Conservation (phyloP, 1,140 invertebrate genomes). For the Triops longicaudatus region DNA sequence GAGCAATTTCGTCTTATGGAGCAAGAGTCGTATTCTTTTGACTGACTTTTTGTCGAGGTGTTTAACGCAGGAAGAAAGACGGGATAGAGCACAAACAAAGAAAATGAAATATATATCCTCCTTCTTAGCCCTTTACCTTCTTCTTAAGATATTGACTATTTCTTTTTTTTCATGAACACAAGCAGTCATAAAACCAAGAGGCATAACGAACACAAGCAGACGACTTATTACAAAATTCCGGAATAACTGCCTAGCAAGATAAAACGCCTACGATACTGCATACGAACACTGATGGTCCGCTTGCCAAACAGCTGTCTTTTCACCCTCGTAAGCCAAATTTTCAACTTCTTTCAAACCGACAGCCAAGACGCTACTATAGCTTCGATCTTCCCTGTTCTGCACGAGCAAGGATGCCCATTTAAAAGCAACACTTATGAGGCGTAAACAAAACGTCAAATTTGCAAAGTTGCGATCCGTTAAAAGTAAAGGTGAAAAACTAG, state of each 20-base stretch:
- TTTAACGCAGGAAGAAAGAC: background rate
- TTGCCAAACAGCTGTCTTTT: background rate
- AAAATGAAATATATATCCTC: background rate
- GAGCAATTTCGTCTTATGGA: constrained; percentile 7
- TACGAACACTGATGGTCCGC: background rate
- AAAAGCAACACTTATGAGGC: background rate
- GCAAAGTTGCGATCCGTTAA: background rate
- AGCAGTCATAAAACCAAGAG: background rate
- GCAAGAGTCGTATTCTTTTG: background rate
- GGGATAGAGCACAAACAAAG: background rate
- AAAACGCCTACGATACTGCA: background rate
- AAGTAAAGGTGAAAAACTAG: background rate
- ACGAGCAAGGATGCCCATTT: background rate
- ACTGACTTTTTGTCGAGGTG: background rate
- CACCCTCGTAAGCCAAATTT: background rate
- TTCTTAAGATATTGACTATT: background rate
- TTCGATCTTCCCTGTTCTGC: background rate
- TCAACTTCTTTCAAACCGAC: background rate
- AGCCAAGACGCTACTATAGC: background rate
- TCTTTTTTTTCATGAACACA: background rate
- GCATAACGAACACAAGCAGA: background rate
- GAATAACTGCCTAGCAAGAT: background rate
- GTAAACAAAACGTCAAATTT: background rate
- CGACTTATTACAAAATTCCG: background rate
- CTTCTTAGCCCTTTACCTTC: background rate